These are phyloP conservation scores for Pachyseris speciosa DNA, from an alignment of 64 coral and sea anemone species.

Conservation along the genomic window DNA sequence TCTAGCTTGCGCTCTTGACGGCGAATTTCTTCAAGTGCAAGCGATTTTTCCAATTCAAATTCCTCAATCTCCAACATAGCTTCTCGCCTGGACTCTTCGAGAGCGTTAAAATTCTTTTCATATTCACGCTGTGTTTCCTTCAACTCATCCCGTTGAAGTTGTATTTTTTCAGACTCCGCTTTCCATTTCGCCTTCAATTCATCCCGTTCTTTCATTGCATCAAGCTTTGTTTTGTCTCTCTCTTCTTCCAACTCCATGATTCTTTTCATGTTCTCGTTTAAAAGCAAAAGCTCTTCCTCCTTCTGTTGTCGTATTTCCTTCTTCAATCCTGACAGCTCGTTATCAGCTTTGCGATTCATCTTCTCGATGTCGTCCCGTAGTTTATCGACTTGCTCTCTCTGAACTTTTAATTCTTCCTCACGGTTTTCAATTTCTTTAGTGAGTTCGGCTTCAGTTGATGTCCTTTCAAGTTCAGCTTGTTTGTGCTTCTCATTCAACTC, in stretches of 20 bases:
- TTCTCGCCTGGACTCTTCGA: slow-evolving; percentile 79
- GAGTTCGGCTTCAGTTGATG: slow-evolving; percentile 71
- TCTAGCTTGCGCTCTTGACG: slow-evolving; percentile 56
- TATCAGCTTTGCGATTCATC: slow-evolving; percentile 72
- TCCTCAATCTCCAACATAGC: slow-evolving; percentile 79
- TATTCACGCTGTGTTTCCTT: slow-evolving; percentile 70
- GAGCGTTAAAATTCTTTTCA: slow-evolving; percentile 66
- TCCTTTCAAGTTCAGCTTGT: slow-evolving; percentile 70
- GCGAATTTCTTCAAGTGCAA: slow-evolving; percentile 62
- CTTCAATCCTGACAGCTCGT: slow-evolving; percentile 79
- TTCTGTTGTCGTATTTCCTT: slow-evolving; percentile 88
- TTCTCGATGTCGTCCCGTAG: slow-evolving; percentile 78
- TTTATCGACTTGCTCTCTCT: slow-evolving; percentile 76
- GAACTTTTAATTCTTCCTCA: slow-evolving; percentile 68
- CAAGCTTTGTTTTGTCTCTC: slow-evolving; percentile 57
- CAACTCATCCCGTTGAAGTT: slow-evolving; percentile 59
- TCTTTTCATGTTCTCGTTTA: slow-evolving; percentile 84
- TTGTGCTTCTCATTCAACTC: slow-evolving; percentile 80
- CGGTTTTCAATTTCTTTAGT: slow-evolving; percentile 80
- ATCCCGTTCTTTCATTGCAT: slow-evolving; percentile 58
- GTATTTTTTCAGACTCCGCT: slow-evolving; percentile 54
- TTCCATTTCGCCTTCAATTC: slow-evolving; percentile 77
- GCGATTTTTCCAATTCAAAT: slow-evolving; percentile 77
- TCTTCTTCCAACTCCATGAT: slow-evolving; percentile 86
- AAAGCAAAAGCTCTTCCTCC: slow-evolving; percentile 70